phyloP scores from a whole-genome alignment of 2,797 vertebrate genomes.

The Phrynocephalus forsythii region DNA sequence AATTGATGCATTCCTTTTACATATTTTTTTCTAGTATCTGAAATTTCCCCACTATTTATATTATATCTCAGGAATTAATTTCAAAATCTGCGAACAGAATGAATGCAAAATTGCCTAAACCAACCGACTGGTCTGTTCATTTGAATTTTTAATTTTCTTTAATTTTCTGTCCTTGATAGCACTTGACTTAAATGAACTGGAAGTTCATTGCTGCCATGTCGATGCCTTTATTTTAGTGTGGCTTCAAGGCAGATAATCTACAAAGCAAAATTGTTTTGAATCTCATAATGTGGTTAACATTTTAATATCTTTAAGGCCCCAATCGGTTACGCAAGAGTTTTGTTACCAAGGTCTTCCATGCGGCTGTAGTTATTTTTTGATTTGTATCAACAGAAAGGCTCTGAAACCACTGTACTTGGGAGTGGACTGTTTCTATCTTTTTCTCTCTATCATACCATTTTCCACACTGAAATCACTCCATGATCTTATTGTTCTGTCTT shows the following conservation, averaged over 20 bases:
- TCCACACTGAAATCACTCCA: not conserved
- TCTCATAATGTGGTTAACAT: not conserved
- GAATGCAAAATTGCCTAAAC: conserved; percentile 2
- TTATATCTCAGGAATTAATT: not conserved
- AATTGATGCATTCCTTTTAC: not conserved
- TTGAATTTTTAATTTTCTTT: not conserved
- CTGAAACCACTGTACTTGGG: not conserved
- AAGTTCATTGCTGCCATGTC: not conserved
- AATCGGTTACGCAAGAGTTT: not conserved
- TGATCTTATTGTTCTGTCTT: not conserved
- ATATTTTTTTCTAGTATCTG: not conserved
- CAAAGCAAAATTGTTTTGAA: not conserved
- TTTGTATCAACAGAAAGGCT: not conserved
- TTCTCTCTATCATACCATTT: not conserved
- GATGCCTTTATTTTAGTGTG: not conserved
- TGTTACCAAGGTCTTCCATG: not conserved
- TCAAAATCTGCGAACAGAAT: not conserved
- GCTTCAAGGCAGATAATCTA: not conserved
- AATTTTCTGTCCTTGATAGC: not conserved
- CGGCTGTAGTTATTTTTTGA: not conserved
- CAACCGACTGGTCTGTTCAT: not conserved
- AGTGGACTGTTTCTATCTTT: not conserved
- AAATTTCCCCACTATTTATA: not conserved
- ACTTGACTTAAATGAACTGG: conserved; percentile 6
- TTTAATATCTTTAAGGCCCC: not conserved